Percentiles rank a stretch among this genome's conserved stretches.
These are phyloP conservation scores for Glossophaga mutica DNA, from an alignment of 2,797 vertebrate species.

Conservation along the genomic window DNA sequence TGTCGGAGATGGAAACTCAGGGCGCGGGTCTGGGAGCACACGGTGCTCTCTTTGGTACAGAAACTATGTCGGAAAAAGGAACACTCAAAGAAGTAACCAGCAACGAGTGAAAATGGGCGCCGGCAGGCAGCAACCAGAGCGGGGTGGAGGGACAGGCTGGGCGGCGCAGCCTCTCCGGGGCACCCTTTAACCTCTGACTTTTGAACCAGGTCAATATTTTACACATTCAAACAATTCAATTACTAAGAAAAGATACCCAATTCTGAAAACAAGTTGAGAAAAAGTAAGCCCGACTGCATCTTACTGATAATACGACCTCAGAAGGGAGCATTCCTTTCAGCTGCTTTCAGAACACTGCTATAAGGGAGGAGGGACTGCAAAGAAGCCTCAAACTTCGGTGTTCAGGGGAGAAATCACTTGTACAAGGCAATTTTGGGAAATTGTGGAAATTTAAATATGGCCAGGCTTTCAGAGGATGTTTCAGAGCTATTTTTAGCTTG, in stretches of 20 bases:
- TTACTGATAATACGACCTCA: not conserved
- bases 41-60: not conserved
- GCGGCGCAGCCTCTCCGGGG: not conserved
- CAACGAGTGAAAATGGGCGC: not conserved
- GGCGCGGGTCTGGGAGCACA: no score
- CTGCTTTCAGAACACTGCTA: not conserved
- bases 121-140: not conserved
- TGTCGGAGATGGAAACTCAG: fast-evolving
- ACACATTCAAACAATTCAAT: not conserved
- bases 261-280: not conserved
- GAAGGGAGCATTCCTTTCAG: not conserved
- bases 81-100: not conserved
- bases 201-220: not conserved
- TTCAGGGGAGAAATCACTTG: not conserved
- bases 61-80: not conserved
- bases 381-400: not conserved
- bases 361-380: not conserved
- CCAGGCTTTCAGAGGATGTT: no score
- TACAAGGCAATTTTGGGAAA: not conserved
- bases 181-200: not conserved
- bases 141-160: no score
- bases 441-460: not conserved
- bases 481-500: not conserved
- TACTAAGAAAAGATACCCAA: not conserved
- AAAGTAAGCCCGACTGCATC: not conserved